phyloP scores from a whole-genome alignment of 2,797 vertebrate genomes.

The Leptoclinus maculatus region DNA sequence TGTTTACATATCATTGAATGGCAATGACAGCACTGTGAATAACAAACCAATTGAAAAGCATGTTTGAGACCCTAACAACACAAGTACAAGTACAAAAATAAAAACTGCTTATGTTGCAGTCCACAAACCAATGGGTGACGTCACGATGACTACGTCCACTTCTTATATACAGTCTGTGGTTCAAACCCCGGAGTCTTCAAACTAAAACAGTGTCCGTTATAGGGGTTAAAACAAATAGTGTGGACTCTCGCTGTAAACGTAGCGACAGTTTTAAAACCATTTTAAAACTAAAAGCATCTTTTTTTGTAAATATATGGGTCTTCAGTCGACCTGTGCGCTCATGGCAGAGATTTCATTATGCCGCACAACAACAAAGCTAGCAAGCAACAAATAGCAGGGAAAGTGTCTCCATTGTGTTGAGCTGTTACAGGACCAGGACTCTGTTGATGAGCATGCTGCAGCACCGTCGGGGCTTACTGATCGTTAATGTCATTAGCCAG shows the following conservation, averaged over 20 bases:
- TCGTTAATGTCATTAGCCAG: not conserved
- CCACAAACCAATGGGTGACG: too few species aligned
- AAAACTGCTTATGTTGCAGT: not conserved
- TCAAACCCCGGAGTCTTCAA: not conserved
- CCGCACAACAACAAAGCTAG: not conserved
- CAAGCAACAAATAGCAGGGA: not conserved
- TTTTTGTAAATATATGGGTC: not conserved
- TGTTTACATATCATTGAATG: slow-evolving; percentile 2
- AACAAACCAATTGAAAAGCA: not conserved
- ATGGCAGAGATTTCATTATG: not conserved
- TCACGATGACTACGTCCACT: too few species aligned
- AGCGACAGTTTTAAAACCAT: not conserved
- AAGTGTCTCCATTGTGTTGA: too few species aligned
- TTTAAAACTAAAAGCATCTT: not conserved
- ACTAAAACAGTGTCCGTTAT: not conserved
- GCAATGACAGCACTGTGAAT: not conserved
- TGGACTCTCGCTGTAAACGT: not conserved
- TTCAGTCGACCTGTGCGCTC: not conserved
- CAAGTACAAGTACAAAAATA: not conserved
- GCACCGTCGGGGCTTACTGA: not conserved
- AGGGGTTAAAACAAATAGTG: not conserved
- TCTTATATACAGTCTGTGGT: too few species aligned
- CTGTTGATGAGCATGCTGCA: not conserved
- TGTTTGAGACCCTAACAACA: not conserved
- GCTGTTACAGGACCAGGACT: not conserved